Conservation (phyloP, 30 jellyfish, hydroid and myxozoan genomes). For the Hydractinia symbiolongicarpus region DNA sequence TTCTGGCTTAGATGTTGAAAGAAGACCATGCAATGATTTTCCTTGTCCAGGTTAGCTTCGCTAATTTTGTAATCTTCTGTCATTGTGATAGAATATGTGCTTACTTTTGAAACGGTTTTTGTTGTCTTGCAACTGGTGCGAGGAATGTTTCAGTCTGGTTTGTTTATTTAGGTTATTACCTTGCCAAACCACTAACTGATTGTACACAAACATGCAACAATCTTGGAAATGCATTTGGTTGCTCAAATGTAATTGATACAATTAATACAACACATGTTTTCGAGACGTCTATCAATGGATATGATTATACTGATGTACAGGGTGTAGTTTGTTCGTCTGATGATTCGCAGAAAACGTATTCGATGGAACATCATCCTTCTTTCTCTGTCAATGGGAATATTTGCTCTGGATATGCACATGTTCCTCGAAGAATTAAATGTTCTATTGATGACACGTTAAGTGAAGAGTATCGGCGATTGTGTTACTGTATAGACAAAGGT, state of each 20-base stretch:
- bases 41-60: slow-evolving; percentile 11
- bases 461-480: background rate
- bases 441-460: background rate
- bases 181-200: background rate
- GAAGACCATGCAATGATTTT: slow-evolving; percentile 32
- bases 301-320: background rate
- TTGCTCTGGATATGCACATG: background rate
- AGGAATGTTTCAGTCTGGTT: too few species aligned
- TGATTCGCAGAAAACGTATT: background rate
- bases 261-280: background rate
- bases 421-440: slow-evolving; percentile 14
- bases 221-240: slow-evolving; percentile 1
- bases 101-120: too few species aligned
- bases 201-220: slow-evolving; percentile 11
- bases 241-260: slow-evolving; percentile 15
- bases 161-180: slow-evolving; percentile 8
- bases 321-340: background rate
- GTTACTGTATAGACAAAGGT: slow-evolving; percentile 23
- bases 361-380: background rate
- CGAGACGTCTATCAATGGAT: background rate
- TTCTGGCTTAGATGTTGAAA: slow-evolving; percentile 8
- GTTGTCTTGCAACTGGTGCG: too few species aligned
- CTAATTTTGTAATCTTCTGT: too few species aligned
- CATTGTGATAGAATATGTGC: too few species aligned
- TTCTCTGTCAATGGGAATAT: background rate